Conservation (phyloP, 2,113 vertebrate genomes). For the Mormyrus lacerda region DNA sequence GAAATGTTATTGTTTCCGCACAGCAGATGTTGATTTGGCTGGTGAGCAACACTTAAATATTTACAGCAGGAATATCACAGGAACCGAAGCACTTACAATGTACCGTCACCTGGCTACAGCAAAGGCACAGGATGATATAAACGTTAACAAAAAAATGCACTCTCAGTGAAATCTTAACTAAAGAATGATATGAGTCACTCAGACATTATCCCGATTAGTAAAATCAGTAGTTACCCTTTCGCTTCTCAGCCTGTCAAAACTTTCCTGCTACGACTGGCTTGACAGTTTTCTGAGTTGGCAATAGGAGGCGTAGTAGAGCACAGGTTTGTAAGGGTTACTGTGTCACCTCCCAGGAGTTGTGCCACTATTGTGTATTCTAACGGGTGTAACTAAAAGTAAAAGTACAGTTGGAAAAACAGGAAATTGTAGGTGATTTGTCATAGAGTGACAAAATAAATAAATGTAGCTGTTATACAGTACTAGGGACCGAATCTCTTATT, state of each 20-base stretch:
- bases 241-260: not conserved
- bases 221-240: not conserved
- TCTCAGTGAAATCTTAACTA: not conserved
- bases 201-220: not conserved
- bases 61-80: not conserved
- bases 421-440: not conserved
- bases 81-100: not conserved
- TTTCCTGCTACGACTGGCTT: not conserved
- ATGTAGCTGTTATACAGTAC: not conserved
- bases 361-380: not conserved
- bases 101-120: not conserved
- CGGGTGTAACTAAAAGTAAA: not conserved
- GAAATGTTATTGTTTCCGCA: not conserved
- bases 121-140: not conserved
- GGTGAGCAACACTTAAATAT: not conserved
- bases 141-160: not conserved
- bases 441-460: not conserved
- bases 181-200: not conserved
- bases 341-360: not conserved
- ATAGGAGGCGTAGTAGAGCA: not conserved
- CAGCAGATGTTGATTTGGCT: not conserved
- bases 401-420: not conserved
- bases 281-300: not conserved
- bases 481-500: not conserved
- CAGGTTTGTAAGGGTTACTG: not conserved